Conservation (phyloP, 1,140 invertebrate genomes). For the Holotrichia oblita region DNA sequence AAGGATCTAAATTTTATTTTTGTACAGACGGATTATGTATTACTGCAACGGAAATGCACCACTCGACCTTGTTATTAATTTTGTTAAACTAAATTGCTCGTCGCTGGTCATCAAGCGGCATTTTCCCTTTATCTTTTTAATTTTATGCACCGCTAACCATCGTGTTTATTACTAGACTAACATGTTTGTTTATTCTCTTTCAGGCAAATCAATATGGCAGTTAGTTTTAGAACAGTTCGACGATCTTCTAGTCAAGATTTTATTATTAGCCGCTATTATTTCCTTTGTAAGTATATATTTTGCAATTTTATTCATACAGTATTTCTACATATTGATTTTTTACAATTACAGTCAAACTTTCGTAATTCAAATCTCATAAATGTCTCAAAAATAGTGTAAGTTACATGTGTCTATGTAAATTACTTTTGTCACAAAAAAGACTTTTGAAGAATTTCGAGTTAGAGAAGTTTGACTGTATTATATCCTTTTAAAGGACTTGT, state of each 20-base stretch:
- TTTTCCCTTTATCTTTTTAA: constrained; percentile 7
- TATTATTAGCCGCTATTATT: constrained; percentile 99
- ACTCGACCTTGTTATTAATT: not conserved
- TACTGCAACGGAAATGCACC: not conserved
- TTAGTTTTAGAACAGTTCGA: constrained; percentile 99
- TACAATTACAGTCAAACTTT: too few relatives aligned
- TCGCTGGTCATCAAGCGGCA: not conserved
- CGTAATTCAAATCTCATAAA: too few relatives aligned
- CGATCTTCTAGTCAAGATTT: constrained; percentile 99
- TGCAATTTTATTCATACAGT: not conserved
- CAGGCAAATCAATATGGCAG: constrained; percentile 98
- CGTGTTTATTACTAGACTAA: constrained; percentile 8
- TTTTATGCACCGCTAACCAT: not conserved
- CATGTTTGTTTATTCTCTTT: constrained; percentile 60
- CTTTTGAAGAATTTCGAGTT: too few relatives aligned
- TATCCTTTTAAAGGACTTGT: too few relatives aligned
- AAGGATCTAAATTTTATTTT: too few relatives aligned
- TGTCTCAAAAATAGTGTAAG: too few relatives aligned
- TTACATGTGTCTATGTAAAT: too few relatives aligned
- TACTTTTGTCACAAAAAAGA: too few relatives aligned
- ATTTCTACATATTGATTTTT: not conserved
- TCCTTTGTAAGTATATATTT: constrained; percentile 94
- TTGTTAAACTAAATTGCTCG: not conserved
- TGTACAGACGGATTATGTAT: not conserved
- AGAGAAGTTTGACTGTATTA: too few relatives aligned